phyloP scores from a whole-genome alignment of 1,140 invertebrate species.

The Drosophila repleta region DNA sequence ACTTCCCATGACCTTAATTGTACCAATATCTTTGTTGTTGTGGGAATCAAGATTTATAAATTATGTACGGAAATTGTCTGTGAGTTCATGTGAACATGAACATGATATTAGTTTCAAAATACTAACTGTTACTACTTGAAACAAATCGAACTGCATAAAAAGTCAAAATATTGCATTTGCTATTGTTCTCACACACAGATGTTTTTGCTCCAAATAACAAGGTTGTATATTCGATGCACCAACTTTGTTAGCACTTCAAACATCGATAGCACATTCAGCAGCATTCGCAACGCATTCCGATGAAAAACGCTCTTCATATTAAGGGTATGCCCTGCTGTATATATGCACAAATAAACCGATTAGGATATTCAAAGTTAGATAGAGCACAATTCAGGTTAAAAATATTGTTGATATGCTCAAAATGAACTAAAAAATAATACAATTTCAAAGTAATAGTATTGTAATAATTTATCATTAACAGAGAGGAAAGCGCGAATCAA shows the following conservation, averaged over 20 bases:
- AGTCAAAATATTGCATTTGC: conserved; percentile 20
- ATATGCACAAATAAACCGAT: no score
- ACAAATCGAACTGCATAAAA: conserved; percentile 13
- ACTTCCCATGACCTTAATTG: conserved; percentile 87
- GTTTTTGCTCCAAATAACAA: conserved; percentile 28
- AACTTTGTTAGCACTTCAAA: not conserved
- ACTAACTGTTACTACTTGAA: conserved; percentile 4
- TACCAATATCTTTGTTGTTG: conserved; percentile 19
- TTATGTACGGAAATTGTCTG: not conserved
- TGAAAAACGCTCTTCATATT: no score
- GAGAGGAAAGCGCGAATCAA: no score
- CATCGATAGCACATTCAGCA: conserved; percentile 5
- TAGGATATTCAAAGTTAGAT: no score
- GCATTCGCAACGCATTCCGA: not conserved
- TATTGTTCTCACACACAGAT: conserved; percentile 22
- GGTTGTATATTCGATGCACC: conserved; percentile 25
- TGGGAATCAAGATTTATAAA: not conserved
- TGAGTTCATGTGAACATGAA: not conserved
- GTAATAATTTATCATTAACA: no score
- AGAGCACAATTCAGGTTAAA: no score
- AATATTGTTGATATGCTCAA: no score
- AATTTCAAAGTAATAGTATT: no score
- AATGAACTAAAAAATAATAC: no score
- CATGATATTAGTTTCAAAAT: not conserved
- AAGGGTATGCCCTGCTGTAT: no score